phyloP scores from a whole-genome alignment of 1,140 invertebrate genomes.

The Drosophila hydei region DNA sequence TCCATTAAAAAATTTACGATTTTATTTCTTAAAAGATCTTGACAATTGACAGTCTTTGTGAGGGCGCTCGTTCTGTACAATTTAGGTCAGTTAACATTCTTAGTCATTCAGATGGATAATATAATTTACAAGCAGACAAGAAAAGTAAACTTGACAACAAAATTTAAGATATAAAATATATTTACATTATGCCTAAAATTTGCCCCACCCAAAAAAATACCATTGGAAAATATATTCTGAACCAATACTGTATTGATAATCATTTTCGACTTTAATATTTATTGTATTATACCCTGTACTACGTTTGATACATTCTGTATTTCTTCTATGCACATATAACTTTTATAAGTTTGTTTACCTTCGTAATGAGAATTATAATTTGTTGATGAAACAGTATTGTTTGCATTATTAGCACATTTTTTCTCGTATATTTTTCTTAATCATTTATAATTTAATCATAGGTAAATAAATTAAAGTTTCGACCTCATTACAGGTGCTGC shows the following conservation, averaged over 20 bases:
- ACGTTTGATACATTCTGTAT: too few relatives aligned
- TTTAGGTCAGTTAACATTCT: neutral
- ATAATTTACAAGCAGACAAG: neutral
- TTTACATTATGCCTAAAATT: neutral
- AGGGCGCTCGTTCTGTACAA: neutral
- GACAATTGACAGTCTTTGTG: neutral
- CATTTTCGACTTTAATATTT: too few relatives aligned
- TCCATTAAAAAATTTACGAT: too few relatives aligned
- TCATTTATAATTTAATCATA: neutral
- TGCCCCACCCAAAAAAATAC: neutral
- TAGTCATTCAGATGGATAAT: slow-evolving; percentile 7
- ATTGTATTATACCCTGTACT: too few relatives aligned
- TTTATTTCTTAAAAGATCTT: neutral
- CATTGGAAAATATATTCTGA: too few relatives aligned
- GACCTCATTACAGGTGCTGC: slow-evolving; percentile 59
- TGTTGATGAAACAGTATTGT: too few relatives aligned
- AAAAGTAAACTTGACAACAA: neutral
- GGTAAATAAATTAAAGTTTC: neutral
- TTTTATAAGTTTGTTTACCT: too few relatives aligned
- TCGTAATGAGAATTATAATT: too few relatives aligned
- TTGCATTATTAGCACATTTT: too few relatives aligned
- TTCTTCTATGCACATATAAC: too few relatives aligned
- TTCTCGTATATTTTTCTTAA: neutral
- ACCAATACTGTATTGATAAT: too few relatives aligned
- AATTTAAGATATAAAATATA: neutral